phyloP scores from a whole-genome alignment of 1,140 invertebrate species.

The Globodera rostochiensis region DNA sequence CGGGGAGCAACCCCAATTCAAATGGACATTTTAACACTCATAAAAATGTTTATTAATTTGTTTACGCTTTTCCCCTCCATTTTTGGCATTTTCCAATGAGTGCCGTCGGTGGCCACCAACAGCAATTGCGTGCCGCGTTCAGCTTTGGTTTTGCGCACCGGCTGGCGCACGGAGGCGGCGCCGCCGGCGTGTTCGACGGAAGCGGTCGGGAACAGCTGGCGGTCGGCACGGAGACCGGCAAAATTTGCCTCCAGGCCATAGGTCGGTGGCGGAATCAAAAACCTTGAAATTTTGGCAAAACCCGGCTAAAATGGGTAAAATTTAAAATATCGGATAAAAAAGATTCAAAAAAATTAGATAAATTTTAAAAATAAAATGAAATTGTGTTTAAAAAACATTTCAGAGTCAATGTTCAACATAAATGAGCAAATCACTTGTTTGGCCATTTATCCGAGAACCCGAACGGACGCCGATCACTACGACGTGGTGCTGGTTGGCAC shows the following conservation, averaged over 20 bases:
- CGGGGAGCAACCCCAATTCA: no score
- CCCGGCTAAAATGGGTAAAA: neutral
- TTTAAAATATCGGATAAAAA: neutral
- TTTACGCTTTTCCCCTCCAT: neutral
- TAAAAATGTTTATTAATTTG: no score
- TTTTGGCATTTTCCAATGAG: neutral
- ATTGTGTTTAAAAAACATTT: no score
- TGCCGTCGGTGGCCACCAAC: neutral
- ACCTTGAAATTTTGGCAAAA: no score
- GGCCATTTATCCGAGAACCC: conserved; percentile 17
- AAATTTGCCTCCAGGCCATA: conserved; percentile 40
- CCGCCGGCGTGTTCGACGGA: conserved; percentile 32
- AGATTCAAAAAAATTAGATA: no score
- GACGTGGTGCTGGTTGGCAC: conserved; percentile 47
- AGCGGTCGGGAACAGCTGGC: conserved; percentile 33
- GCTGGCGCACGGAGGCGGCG: conserved; percentile 16
- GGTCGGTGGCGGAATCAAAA: conserved; percentile 24
- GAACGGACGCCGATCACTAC: neutral
- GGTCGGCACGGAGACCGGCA: conserved; percentile 45
- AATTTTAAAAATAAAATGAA: no score
- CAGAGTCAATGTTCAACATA: conserved; percentile 44
- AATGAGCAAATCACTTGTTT: conserved; percentile 42
- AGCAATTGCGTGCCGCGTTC: conserved; percentile 31
- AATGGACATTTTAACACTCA: no score
- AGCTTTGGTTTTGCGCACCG: conserved; percentile 42